A percentile compares a stretch with the other conserved stretches of the same genome.
Evolutionary conservation across 2,113 vertebrate genomes (phyloP).

Genomic region (Eulemur macaco): DNA sequence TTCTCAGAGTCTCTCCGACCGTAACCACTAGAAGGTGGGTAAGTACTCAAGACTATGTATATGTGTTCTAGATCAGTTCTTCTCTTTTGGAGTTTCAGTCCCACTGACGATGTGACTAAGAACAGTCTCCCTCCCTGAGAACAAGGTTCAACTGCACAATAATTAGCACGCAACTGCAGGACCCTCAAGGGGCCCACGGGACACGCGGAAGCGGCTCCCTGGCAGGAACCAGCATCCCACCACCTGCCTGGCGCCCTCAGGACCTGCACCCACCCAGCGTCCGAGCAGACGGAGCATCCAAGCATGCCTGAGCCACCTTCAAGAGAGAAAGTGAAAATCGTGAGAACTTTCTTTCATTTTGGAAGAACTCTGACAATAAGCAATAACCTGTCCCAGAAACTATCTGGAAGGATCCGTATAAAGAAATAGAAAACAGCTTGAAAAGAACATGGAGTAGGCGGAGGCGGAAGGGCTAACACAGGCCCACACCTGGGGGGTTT

Average conservation of each 20-base stretch:
- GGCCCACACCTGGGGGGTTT: conserved; percentile 94
- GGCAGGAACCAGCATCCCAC: background rate
- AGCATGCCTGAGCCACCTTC: background rate
- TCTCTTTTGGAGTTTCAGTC: background rate
- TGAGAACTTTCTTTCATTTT: background rate
- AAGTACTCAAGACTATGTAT: background rate
- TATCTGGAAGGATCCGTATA: background rate
- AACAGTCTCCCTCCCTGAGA: background rate
- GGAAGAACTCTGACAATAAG: background rate
- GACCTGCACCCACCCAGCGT: background rate
- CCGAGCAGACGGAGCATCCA: background rate
- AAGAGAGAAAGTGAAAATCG: background rate
- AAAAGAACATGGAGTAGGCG: background rate
- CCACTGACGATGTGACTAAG: background rate
- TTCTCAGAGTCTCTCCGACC: background rate
- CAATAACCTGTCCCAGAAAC: background rate
- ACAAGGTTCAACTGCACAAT: background rate
- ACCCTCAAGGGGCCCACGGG: background rate
- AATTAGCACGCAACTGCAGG: background rate
- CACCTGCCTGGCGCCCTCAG: background rate
- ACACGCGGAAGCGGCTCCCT: background rate
- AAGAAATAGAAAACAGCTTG: background rate
- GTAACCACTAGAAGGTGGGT: no score
- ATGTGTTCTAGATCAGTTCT: background rate
- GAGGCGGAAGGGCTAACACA: background rate